phyloP scores from a whole-genome alignment of 2,888 invertebrate species.

The Colletes collaris region DNA sequence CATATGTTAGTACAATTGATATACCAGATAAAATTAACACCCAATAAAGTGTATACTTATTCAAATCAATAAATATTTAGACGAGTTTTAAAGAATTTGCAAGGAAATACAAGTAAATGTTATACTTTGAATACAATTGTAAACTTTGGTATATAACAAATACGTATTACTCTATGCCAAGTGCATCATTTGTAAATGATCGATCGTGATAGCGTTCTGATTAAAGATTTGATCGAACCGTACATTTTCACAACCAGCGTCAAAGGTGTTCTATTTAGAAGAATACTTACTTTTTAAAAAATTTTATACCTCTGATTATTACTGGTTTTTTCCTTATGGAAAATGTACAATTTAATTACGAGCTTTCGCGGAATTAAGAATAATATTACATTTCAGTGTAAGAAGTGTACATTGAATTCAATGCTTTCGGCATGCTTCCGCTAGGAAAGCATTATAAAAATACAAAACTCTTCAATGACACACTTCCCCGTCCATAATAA shows the following conservation, averaged over 20 bases:
- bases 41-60: background rate
- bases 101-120: constrained; percentile 38
- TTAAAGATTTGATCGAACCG: constrained; percentile 46
- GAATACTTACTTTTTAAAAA: constrained; percentile 25
- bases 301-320: constrained; percentile 29
- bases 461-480: constrained; percentile 52
- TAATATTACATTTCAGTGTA: constrained; percentile 65
- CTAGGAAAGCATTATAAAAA: constrained; percentile 56
- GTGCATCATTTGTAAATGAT: constrained; percentile 42
- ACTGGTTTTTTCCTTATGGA: constrained; percentile 25
- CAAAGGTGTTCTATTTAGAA: constrained; percentile 37
- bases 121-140: constrained; percentile 65
- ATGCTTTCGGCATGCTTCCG: constrained; percentile 20
- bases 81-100: background rate
- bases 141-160: constrained; percentile 68
- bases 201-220: constrained; percentile 25
- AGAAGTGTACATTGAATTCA: constrained; percentile 55
- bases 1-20: background rate
- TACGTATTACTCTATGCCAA: constrained; percentile 65
- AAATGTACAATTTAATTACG: constrained; percentile 45
- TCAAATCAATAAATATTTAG: too few species aligned
- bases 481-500: constrained; percentile 44
- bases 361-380: constrained; percentile 55
- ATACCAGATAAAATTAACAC: background rate
- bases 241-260: constrained; percentile 55